Conservation (phyloP, 2,797 vertebrate genomes). For the Gallinago stenura region DNA sequence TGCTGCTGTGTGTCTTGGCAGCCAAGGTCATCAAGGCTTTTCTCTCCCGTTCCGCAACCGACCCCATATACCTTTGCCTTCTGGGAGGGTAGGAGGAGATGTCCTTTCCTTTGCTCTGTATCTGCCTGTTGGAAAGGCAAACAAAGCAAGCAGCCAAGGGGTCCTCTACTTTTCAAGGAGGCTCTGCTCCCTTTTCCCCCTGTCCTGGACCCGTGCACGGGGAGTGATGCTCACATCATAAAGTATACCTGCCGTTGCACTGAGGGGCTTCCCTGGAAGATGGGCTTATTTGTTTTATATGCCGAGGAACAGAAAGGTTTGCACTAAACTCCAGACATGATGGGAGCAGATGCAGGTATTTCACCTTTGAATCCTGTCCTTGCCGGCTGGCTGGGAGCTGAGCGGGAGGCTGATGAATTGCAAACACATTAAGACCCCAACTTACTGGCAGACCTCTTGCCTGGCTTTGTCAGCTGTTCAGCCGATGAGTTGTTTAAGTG, state of each 20-base stretch:
- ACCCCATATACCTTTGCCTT: neutral
- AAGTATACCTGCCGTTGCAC: neutral
- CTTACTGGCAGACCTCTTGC: slow-evolving; percentile 37
- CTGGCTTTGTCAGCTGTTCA: neutral
- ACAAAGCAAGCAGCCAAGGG: neutral
- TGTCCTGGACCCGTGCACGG: neutral
- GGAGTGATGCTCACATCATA: neutral
- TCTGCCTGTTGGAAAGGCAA: neutral
- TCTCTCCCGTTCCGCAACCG: neutral
- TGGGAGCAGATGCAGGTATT: slow-evolving; percentile 46
- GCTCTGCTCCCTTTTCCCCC: neutral
- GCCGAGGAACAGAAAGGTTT: slow-evolving; percentile 6
- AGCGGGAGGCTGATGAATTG: slow-evolving; percentile 43
- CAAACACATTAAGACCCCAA: slow-evolving; percentile 39
- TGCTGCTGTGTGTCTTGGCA: neutral
- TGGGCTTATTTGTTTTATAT: neutral
- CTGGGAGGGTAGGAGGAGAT: neutral
- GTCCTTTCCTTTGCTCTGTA: neutral
- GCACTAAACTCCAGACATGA: neutral
- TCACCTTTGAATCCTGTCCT: slow-evolving; percentile 40
- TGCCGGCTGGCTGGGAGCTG: neutral
- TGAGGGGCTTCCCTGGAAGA: neutral
- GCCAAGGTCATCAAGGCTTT: neutral
- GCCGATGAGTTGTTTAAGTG: slow-evolving; percentile 38
- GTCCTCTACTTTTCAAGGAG: neutral